Evolutionary conservation across 2,888 invertebrate genomes (phyloP).

Genomic region (Epiperipatus broadwayi): DNA sequence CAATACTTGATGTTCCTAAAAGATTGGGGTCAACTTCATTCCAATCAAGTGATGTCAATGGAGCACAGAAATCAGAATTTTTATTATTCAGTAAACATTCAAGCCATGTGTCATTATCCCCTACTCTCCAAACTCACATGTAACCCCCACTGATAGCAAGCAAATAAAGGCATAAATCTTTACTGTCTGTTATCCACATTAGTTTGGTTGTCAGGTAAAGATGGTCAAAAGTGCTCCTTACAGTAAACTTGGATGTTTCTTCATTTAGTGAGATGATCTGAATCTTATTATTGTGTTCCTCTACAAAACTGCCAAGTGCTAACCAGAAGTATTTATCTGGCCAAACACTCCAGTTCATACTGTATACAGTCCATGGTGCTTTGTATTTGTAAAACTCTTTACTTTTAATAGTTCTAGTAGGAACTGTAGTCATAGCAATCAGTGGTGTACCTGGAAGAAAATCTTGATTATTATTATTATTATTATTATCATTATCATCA

Average conservation of each 20-base stretch:
- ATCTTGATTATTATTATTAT: too few relatives aligned
- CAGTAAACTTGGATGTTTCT: conserved; percentile 31
- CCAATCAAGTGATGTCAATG: conserved; percentile 37
- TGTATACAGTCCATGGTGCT: conserved; percentile 32
- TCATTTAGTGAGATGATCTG: conserved; percentile 34
- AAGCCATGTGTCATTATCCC: conserved; percentile 20
- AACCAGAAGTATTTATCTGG: conserved; percentile 33
- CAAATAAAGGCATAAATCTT: conserved; percentile 30
- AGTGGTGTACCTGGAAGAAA: too few relatives aligned
- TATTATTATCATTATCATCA: too few relatives aligned
- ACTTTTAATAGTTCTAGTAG: too few relatives aligned
- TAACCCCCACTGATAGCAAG: conserved; percentile 34
- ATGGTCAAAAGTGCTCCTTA: conserved; percentile 31
- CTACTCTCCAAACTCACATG: conserved; percentile 30
- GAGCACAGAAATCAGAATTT: conserved; percentile 36
- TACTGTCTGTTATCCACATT: conserved; percentile 35
- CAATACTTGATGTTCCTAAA: conserved; percentile 35
- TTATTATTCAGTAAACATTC: conserved; percentile 35
- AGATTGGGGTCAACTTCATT: conserved; percentile 35
- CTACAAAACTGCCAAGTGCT: conserved; percentile 35
- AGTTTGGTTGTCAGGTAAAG: conserved; percentile 35
- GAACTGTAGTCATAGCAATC: too few relatives aligned
- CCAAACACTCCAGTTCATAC: conserved; percentile 32
- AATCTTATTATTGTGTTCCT: conserved; percentile 36
- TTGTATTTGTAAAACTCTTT: conserved; percentile 33